Conservation (phyloP, 1,140 invertebrate species). For the Limonius californicus region DNA sequence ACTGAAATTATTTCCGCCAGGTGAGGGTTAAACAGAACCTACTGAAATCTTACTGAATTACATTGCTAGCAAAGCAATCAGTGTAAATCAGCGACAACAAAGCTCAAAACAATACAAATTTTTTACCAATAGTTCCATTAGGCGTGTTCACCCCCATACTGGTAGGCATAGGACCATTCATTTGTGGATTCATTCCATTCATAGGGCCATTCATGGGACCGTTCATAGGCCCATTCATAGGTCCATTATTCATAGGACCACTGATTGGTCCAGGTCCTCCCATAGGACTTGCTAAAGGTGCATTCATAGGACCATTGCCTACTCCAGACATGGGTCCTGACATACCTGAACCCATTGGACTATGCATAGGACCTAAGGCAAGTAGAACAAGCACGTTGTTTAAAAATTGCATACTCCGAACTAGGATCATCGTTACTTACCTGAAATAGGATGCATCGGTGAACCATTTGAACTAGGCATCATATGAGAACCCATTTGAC, state of each 20-base stretch:
- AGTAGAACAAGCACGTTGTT: neutral
- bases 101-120: too few relatives aligned
- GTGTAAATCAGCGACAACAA: too few relatives aligned
- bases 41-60: too few relatives aligned
- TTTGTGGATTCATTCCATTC: slow-evolving; percentile 40
- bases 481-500: slow-evolving; percentile 41
- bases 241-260: slow-evolving; percentile 66
- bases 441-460: slow-evolving; percentile 41
- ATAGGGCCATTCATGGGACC: slow-evolving; percentile 58
- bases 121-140: slow-evolving; percentile 44
- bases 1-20: too few relatives aligned
- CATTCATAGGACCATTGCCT: slow-evolving; percentile 46
- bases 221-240: slow-evolving; percentile 58
- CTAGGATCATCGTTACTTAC: slow-evolving; percentile 14
- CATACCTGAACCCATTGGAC: slow-evolving; percentile 60
- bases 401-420: neutral
- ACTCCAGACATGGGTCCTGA: slow-evolving; percentile 53
- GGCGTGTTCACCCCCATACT: slow-evolving; percentile 52
- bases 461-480: slow-evolving; percentile 44
- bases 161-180: slow-evolving; percentile 46
- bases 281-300: slow-evolving; percentile 60
- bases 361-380: slow-evolving; percentile 45
- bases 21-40: too few relatives aligned
- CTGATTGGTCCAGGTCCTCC: slow-evolving; percentile 52
- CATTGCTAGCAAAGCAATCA: too few relatives aligned